Evolutionary conservation across 2,888 invertebrate species (phyloP).

Genomic region (Tuberolachnus salignus): DNA sequence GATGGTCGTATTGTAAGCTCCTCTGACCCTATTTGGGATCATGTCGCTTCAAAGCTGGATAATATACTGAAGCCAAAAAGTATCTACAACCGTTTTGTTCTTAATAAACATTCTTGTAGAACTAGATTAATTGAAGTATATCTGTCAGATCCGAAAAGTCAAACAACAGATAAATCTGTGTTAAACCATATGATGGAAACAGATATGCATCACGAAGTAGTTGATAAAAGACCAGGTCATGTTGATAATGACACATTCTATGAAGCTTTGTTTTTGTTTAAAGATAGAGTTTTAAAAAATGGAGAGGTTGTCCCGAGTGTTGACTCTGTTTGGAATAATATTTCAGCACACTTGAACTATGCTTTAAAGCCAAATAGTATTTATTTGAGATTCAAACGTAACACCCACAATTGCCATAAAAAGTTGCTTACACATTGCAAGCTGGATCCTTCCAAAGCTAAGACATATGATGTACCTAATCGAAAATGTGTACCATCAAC

Average conservation of each 20-base stretch:
- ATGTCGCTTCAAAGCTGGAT: conserved; percentile 35
- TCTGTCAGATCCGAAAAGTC: conserved; percentile 34
- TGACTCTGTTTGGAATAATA: conserved; percentile 37
- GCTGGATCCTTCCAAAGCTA: conserved; percentile 31
- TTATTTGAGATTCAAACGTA: conserved; percentile 50
- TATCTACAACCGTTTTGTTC: conserved; percentile 50
- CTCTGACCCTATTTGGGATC: conserved; percentile 45
- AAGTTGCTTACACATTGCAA: conserved; percentile 40
- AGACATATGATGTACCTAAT: conserved; percentile 16
- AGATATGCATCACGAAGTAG: conserved; percentile 12
- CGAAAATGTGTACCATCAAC: background rate
- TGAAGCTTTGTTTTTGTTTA: conserved; percentile 36
- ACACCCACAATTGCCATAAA: conserved; percentile 41
- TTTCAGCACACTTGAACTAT: conserved; percentile 40
- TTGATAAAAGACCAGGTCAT: conserved; percentile 39
- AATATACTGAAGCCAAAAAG: conserved; percentile 50
- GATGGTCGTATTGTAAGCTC: conserved; percentile 46
- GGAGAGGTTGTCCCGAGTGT: conserved; percentile 49
- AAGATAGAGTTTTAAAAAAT: conserved; percentile 36
- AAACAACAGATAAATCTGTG: conserved; percentile 34
- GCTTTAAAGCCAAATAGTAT: conserved; percentile 50
- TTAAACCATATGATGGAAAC: conserved; percentile 42
- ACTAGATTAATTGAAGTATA: conserved; percentile 46
- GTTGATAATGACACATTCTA: conserved; percentile 50
- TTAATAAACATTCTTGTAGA: conserved; percentile 49